Base-by-base conservation (phyloP, 2,113 vertebrate genomes). In the Catharus minimus region DNA sequence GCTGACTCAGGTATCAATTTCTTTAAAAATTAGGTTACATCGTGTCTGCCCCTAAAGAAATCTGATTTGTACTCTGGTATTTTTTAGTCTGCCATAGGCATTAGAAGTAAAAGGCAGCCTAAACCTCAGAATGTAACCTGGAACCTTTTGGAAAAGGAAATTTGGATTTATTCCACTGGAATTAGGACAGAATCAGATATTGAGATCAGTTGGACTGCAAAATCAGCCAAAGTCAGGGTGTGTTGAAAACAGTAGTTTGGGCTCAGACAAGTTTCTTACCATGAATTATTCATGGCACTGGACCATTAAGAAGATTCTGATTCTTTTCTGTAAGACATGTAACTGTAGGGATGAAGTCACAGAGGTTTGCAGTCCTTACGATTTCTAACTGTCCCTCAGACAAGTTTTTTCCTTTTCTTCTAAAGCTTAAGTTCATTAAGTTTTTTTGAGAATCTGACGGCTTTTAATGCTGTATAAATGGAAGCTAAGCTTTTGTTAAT, bases 61-160 rank as follows among this genome's bases (percentile, higher is more conserved):
- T 75, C 22, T 53, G 41, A 90, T 90, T 93, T 84, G 9, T 19
- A 33, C 22, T 72, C 61, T 74, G 49, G 18, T 52, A 56, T 57
- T 95, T 82, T 86, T 90, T 58, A 61, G 55, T 82, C 66, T 87
- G 32, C 74, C 33, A n/a, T 55, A 36, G 16, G 5, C 73, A n/a
- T 78, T 60, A 62, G 52, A 71, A 83, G 32, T 33, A 69, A 86
- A 91, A 87, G 33, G 28, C 38, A 57, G 38, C 18, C 53, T 55
- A 84, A 93, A 91, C 71, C 69, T 92, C 77, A 85, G 50, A 89
- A 89, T 79, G 68, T 55, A 84, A 93, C 41, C 53, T 89, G 75
- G 53, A 93, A 85, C 26, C 10, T 89, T 84, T 89, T 38, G 89
- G 89, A 92, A 88, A 90, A 82, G 32, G 17, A 75, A 87, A 71